Conservation (phyloP, 2,888 invertebrate genomes). For the Habroteleia sp. region DNA sequence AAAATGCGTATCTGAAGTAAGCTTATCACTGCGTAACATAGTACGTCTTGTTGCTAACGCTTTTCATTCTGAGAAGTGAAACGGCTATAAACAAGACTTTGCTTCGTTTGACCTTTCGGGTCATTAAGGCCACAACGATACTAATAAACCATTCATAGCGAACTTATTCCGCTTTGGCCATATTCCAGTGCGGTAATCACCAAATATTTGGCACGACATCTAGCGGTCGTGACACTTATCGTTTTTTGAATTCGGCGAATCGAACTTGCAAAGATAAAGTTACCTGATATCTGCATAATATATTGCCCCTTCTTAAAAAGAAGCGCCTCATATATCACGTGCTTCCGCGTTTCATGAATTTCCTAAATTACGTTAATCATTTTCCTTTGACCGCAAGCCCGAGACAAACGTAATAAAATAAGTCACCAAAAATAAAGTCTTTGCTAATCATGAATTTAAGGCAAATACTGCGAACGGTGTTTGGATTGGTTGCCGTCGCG, state of each 20-base stretch:
- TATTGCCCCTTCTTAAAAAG: constrained; percentile 27
- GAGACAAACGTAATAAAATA: constrained; percentile 9
- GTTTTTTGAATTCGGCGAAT: constrained; percentile 28
- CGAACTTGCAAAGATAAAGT: constrained; percentile 40
- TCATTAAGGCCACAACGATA: constrained; percentile 46
- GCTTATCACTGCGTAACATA: constrained; percentile 24
- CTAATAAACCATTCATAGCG: constrained; percentile 26
- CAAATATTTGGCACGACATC: constrained; percentile 50
- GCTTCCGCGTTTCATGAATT: constrained; percentile 35
- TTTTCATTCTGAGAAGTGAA: not conserved
- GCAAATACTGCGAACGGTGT: constrained; percentile 2
- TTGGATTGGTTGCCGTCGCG: constrained; percentile 27
- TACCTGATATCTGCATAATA: constrained; percentile 45
- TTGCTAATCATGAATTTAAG: constrained; percentile 5
- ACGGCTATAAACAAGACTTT: constrained; percentile 34
- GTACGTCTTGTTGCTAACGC: constrained; percentile 8
- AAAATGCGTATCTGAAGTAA: constrained; percentile 11
- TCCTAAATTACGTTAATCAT: too few species aligned
- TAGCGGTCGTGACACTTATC: constrained; percentile 35
- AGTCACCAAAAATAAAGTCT: not conserved
- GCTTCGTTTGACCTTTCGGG: constrained; percentile 44
- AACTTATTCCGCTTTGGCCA: constrained; percentile 37
- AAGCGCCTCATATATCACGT: constrained; percentile 16
- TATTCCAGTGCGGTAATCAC: constrained; percentile 33
- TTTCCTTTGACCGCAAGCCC: not conserved